These are phyloP conservation scores for Drosophila nigromelanica DNA, from an alignment of 1,140 invertebrate species.

Conservation along the genomic window DNA sequence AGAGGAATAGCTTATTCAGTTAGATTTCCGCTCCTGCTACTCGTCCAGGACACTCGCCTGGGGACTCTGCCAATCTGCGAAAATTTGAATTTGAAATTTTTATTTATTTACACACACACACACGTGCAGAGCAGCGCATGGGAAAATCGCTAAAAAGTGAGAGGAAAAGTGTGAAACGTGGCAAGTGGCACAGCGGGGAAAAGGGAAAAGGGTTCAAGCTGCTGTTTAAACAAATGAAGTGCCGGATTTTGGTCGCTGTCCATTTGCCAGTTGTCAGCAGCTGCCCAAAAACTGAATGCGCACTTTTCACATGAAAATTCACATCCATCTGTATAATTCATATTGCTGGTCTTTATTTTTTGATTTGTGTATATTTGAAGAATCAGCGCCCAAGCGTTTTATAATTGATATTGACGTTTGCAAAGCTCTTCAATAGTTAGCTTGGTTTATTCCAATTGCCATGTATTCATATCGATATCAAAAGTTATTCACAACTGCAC, in stretches of 20 bases:
- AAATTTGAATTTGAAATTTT: constrained; percentile 82
- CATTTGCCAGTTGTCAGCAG: constrained; percentile 25
- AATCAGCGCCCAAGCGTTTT: constrained; percentile 19
- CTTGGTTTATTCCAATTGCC: constrained; percentile 13
- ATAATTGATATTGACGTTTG: constrained; percentile 54
- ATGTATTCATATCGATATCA: constrained; percentile 1
- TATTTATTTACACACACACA: constrained; percentile 71
- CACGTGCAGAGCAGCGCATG: not conserved
- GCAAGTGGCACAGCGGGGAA: constrained; percentile 7
- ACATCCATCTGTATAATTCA: constrained; percentile 27
- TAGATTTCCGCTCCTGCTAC: not conserved
- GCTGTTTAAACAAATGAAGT: constrained; percentile 77
- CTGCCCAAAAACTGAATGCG: constrained; percentile 24
- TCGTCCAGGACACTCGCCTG: constrained; percentile 32
- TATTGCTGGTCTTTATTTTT: constrained; percentile 16
- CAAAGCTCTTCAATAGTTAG: constrained; percentile 30
- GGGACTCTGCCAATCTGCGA: constrained; percentile 71
- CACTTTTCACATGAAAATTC: constrained; percentile 13
- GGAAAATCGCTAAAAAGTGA: constrained; percentile 7
- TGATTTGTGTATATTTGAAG: not conserved
- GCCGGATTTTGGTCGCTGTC: constrained; percentile 41
- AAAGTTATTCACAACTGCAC: not conserved
- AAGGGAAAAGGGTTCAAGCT: constrained; percentile 36
- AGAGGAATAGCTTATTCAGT: constrained; percentile 39
- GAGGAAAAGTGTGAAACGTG: constrained; percentile 19